These are phyloP conservation scores for Drosophila saltans DNA, from an alignment of 1,140 invertebrate species.

Conservation along the genomic window DNA sequence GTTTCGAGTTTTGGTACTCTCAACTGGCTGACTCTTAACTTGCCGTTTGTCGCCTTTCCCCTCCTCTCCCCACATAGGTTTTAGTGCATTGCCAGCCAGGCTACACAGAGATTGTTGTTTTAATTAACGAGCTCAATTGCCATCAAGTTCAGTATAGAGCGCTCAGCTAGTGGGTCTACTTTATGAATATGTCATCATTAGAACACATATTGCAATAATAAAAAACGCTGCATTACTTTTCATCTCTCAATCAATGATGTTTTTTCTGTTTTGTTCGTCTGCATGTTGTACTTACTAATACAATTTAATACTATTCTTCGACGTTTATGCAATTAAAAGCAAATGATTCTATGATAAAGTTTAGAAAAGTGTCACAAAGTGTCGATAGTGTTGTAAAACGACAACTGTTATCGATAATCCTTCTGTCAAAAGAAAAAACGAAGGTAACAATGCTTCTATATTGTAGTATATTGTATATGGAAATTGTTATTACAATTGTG, in stretches of 20 bases:
- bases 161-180: background rate
- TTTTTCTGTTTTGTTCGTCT: background rate
- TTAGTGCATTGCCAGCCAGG: constrained; percentile 24
- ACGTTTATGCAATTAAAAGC: too few species aligned
- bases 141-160: constrained; percentile 1
- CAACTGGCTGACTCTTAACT: too few species aligned
- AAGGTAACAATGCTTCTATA: too few species aligned
- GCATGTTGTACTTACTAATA: background rate
- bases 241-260: constrained; percentile 3
- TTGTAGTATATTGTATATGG: too few species aligned
- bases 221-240: background rate
- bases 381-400: too few species aligned
- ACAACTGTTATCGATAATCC: too few species aligned
- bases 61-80: background rate
- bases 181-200: background rate
- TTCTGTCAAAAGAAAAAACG: too few species aligned
- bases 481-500: too few species aligned
- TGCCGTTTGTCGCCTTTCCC: background rate
- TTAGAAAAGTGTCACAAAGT: too few species aligned
- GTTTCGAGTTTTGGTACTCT: constrained; percentile 32
- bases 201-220: background rate
- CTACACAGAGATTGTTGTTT: constrained; percentile 68
- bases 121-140: constrained; percentile 67
- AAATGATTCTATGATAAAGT: too few species aligned
- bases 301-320: background rate